Conservation (phyloP, 1,140 invertebrate genomes). For the Eueides isabella region DNA sequence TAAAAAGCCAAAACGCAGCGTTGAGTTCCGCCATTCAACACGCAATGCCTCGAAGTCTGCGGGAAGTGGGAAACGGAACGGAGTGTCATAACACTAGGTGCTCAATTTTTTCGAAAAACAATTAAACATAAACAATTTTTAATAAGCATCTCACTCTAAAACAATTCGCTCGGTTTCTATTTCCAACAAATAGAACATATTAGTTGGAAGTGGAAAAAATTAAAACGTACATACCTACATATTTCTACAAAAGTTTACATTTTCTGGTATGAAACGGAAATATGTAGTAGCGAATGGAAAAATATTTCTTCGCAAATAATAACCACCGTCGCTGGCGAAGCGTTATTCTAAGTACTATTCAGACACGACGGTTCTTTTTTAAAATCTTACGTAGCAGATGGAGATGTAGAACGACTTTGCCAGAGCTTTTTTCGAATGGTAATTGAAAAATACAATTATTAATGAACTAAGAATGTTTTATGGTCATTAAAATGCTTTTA, state of each 20-base stretch:
- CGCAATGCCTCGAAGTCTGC: too few species aligned
- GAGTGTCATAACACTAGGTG: too few species aligned
- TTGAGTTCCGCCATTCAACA: too few species aligned
- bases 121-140: not conserved
- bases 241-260: conserved; percentile 2
- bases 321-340: not conserved
- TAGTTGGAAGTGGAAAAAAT: not conserved
- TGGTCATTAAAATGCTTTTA: too few species aligned
- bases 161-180: not conserved
- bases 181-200: not conserved
- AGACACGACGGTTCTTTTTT: not conserved
- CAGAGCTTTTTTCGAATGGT: not conserved
- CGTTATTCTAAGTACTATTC: conserved; percentile 10
- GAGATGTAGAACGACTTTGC: not conserved
- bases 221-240: not conserved
- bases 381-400: not conserved
- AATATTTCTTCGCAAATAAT: not conserved
- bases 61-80: too few species aligned
- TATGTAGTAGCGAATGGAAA: not conserved
- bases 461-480: too few species aligned
- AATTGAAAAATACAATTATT: not conserved
- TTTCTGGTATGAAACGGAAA: not conserved
- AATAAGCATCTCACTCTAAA: not conserved
- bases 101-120: too few species aligned
- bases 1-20: too few species aligned